A percentile compares a stretch with the other conserved stretches of the same genome.
These are phyloP conservation scores for Campopleginae sp. DNA, from an alignment of 2,888 invertebrate genomes.

Conservation along the genomic window DNA sequence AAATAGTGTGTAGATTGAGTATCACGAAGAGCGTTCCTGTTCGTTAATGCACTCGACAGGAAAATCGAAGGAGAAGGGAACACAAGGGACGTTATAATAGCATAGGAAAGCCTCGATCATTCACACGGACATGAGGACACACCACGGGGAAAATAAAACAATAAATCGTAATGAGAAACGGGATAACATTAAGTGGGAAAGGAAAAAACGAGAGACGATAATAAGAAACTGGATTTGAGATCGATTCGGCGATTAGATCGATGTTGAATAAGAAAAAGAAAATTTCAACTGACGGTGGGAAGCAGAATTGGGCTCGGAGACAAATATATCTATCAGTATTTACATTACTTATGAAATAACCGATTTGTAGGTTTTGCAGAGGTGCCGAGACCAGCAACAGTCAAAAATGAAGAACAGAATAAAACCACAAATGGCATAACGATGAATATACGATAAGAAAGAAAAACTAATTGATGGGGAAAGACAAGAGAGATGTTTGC, in stretches of 20 bases:
- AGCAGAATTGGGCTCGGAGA: constrained; percentile 64
- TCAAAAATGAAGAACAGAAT: constrained; percentile 17
- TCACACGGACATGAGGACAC: constrained; percentile 8
- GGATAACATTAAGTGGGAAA: constrained; percentile 3
- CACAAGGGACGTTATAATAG: background rate
- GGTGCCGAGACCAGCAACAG: constrained; percentile 24
- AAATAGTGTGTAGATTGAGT: constrained; percentile 56
- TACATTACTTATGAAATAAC: constrained; percentile 72
- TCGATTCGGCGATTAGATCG: constrained; percentile 65
- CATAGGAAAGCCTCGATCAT: constrained; percentile 33
- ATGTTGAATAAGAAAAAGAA: constrained; percentile 57
- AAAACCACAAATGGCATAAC: constrained; percentile 27
- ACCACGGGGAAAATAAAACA: constrained; percentile 6
- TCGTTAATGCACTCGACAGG: constrained; percentile 68
- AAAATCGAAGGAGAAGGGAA: constrained; percentile 76
- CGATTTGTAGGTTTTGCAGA: constrained; percentile 65
- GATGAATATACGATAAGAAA: constrained; percentile 18
- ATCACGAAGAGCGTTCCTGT: constrained; percentile 28
- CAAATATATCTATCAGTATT: constrained; percentile 82
- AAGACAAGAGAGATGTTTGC: background rate
- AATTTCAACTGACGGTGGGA: constrained; percentile 46
- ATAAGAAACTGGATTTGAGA: constrained; percentile 39
- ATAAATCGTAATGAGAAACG: constrained; percentile 1
- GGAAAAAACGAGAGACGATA: constrained; percentile 37
- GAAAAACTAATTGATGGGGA: constrained; percentile 1